A percentile compares a stretch with the other conserved stretches of the same genome.
phyloP scores from a whole-genome alignment of 2,888 invertebrate genomes.

The Mimas tiliae region DNA sequence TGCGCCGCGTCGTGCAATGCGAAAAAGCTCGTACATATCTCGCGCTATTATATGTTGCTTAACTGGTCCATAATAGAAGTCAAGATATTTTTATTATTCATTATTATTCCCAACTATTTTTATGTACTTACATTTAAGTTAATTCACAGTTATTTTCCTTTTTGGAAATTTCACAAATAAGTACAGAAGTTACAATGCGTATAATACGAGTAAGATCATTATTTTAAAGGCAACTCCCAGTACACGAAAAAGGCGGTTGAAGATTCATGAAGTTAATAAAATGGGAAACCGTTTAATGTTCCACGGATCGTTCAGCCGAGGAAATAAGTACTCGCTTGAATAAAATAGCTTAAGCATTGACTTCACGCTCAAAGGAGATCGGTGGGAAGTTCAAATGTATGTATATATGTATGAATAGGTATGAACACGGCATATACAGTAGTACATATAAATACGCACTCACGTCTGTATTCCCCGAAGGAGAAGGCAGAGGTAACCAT shows the following conservation, averaged over 20 bases:
- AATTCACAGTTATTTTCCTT: background rate
- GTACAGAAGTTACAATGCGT: slow-evolving; percentile 18
- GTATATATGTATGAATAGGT: background rate
- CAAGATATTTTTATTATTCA: too few relatives aligned
- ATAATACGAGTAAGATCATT: slow-evolving; percentile 27
- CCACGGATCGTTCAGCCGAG: slow-evolving; percentile 10
- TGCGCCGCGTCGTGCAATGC: too few relatives aligned
- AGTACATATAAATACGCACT: too few relatives aligned
- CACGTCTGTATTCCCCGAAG: too few relatives aligned
- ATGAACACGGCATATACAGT: too few relatives aligned
- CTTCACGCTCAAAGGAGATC: background rate
- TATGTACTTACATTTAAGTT: background rate
- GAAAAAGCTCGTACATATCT: too few relatives aligned
- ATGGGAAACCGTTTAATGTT: slow-evolving; percentile 28
- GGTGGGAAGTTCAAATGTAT: background rate
- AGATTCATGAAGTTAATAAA: slow-evolving; percentile 28
- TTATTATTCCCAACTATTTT: background rate
- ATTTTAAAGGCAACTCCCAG: slow-evolving; percentile 27
- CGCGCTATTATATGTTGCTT: too few relatives aligned
- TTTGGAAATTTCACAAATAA: background rate
- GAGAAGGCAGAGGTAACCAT: too few relatives aligned
- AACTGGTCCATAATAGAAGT: background rate
- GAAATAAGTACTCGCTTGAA: slow-evolving; percentile 10
- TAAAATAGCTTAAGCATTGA: slow-evolving; percentile 5
- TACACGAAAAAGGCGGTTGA: slow-evolving; percentile 30